phyloP scores from a whole-genome alignment of 2,113 vertebrate species.

The Bufo gargarizans region DNA sequence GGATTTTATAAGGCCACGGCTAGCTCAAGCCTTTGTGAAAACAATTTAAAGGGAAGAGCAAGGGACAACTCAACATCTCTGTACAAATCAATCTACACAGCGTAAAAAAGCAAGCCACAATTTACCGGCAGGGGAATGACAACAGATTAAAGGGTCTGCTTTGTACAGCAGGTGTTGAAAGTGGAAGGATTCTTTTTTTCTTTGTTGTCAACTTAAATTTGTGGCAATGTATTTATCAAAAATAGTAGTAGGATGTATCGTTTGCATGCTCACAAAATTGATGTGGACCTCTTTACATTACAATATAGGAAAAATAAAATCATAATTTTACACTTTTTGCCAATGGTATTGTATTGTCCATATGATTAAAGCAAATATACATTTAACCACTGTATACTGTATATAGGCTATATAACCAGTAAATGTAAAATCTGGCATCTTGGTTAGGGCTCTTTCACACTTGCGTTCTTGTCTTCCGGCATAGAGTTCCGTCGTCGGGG shows the following conservation, averaged over 20 bases:
- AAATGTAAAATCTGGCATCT: too few relatives aligned
- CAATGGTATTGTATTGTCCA: background rate
- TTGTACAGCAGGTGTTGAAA: background rate
- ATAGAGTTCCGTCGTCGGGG: too few relatives aligned
- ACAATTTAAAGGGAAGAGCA: slow-evolving; percentile 50
- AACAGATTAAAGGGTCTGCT: slow-evolving; percentile 18
- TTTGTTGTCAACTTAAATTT: background rate
- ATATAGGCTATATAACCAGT: too few relatives aligned
- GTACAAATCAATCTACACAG: slow-evolving; percentile 44
- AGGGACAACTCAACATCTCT: slow-evolving; percentile 26
- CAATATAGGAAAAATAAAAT: background rate
- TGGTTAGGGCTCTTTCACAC: too few relatives aligned
- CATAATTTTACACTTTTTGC: background rate
- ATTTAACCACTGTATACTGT: background rate
- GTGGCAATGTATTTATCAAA: background rate
- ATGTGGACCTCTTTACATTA: background rate
- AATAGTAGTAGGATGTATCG: background rate
- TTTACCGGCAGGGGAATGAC: slow-evolving; percentile 4
- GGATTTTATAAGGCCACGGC: slow-evolving; percentile 44
- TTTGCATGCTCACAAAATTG: background rate
- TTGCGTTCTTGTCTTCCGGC: too few relatives aligned
- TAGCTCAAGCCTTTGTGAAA: slow-evolving; percentile 31
- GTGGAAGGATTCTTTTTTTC: background rate
- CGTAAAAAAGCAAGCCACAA: slow-evolving; percentile 18
- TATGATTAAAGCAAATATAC: background rate